These are phyloP conservation scores for Habrosyne pyritoides DNA, from an alignment of 2,888 invertebrate species.

Conservation along the genomic window DNA sequence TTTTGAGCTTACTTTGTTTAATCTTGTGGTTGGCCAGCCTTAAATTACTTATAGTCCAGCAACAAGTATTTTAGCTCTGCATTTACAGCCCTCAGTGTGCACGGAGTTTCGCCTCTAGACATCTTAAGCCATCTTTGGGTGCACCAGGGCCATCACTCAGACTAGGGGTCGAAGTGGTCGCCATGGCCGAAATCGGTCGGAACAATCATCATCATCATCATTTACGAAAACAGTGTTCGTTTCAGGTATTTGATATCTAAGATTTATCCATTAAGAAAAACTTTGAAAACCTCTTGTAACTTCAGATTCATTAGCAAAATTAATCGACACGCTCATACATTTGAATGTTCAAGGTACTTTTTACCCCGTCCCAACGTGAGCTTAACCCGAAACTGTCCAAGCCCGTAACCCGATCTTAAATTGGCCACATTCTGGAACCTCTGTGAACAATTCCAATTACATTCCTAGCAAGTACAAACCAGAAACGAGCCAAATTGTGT, in stretches of 20 bases:
- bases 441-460: constrained; percentile 77
- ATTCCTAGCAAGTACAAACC: constrained; percentile 59
- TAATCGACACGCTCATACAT: not conserved
- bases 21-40: not conserved
- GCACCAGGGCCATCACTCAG: too few relatives aligned
- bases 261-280: too few relatives aligned
- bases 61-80: too few relatives aligned
- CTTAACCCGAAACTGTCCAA: constrained; percentile 49
- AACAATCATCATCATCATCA: too few relatives aligned
- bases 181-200: too few relatives aligned
- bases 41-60: too few relatives aligned
- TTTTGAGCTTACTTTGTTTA: not conserved
- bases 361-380: constrained; percentile 6
- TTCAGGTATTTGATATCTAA: too few relatives aligned
- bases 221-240: too few relatives aligned
- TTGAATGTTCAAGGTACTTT: not conserved
- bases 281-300: not conserved
- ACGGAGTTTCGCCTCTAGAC: too few relatives aligned
- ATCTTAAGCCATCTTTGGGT: too few relatives aligned
- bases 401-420: constrained; percentile 62
- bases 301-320: not conserved
- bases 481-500: constrained; percentile 54
- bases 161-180: too few relatives aligned
- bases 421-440: constrained; percentile 66
- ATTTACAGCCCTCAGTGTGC: too few relatives aligned